A percentile compares a stretch with the other conserved stretches of the same genome.
Evolutionary conservation across 2,113 vertebrate genomes (phyloP).

Genomic region (Ammodytes dubius): DNA sequence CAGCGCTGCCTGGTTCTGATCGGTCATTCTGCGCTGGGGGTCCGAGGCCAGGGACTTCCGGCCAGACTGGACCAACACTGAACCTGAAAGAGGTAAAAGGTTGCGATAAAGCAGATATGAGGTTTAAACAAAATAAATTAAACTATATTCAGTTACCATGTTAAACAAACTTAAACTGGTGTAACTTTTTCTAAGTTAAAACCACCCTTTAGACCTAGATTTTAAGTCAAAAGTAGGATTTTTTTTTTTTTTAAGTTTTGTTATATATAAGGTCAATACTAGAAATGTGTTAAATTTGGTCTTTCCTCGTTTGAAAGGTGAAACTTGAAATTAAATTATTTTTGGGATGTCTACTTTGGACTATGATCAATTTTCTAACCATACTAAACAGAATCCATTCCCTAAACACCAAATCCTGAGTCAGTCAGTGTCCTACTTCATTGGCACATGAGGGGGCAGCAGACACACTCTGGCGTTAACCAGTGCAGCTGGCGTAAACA

Average conservation of each 20-base stretch:
- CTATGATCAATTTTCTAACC: background rate
- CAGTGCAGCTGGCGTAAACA: conserved; percentile 19
- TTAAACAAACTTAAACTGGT: background rate
- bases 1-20: conserved; percentile 76
- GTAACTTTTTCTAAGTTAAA: background rate
- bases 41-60: conserved; percentile 85
- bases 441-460: conserved; percentile 68
- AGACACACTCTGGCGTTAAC: conserved; percentile 45
- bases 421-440: conserved; percentile 44
- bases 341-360: background rate
- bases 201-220: background rate
- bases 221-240: background rate
- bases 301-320: background rate
- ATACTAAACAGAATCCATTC: background rate
- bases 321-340: background rate
- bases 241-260: no score
- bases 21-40: conserved; percentile 69
- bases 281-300: background rate
- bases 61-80: conserved; percentile 81
- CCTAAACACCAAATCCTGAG: background rate
- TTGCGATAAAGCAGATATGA: background rate
- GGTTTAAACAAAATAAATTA: background rate
- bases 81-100: conserved; percentile 67
- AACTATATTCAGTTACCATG: background rate
- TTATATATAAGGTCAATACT: no score